Percentiles rank a stretch among this genome's conserved stretches.
These are phyloP conservation scores for Onychomys arenicola DNA, from an alignment of 2,797 vertebrate genomes.

Conservation along the genomic window DNA sequence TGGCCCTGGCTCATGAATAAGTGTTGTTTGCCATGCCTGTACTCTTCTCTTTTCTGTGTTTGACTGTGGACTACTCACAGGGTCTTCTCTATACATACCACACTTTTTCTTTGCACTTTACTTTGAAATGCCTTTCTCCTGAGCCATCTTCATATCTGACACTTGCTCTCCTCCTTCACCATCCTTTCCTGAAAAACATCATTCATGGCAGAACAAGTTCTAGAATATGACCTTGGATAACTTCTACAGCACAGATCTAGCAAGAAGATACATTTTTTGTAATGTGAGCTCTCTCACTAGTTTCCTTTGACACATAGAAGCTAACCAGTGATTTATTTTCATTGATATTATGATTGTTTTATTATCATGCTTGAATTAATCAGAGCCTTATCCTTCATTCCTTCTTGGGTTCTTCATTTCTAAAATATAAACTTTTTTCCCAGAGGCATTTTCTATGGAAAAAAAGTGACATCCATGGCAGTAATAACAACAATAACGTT, in stretches of 20 bases:
- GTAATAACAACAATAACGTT: not conserved
- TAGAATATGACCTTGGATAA: not conserved
- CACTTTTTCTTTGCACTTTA: not conserved
- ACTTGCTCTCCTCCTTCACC: not conserved
- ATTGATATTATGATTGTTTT: not conserved
- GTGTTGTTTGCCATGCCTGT: accelerated
- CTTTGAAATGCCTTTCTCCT: not conserved
- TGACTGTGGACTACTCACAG: too few relatives aligned
- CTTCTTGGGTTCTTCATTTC: not conserved
- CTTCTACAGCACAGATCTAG: not conserved
- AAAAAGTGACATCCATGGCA: not conserved
- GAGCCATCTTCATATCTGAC: not conserved
- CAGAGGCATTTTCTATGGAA: not conserved
- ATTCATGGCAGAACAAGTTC: not conserved
- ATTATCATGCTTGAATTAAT: not conserved
- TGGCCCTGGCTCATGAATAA: not conserved
- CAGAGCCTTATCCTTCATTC: not conserved
- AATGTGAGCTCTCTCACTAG: not conserved
- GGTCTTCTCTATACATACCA: not conserved
- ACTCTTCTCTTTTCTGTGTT: not conserved
- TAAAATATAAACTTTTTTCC: not conserved
- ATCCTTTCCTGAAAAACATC: not conserved
- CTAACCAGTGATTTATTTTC: not conserved
- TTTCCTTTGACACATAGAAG: not conserved
- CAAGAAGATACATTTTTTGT: not conserved